Percentiles rank a stretch among this genome's conserved stretches.
Evolutionary conservation across 1,140 invertebrate genomes (phyloP).

Genomic region (Nixonia krombeini): DNA sequence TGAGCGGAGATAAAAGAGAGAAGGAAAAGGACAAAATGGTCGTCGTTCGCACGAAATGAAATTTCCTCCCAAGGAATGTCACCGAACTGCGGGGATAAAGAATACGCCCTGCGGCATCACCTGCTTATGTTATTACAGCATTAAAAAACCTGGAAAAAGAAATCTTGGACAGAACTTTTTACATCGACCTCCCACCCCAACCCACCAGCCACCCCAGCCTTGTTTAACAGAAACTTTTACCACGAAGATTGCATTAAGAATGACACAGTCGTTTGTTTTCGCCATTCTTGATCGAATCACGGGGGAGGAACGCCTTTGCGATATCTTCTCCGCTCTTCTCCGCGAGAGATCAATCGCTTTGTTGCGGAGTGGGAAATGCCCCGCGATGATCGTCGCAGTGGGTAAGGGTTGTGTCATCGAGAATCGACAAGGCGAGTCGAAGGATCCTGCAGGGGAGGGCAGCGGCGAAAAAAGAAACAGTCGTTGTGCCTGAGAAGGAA

Average conservation of each 20-base stretch:
- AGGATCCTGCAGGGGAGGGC: neutral
- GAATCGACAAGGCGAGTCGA: slow-evolving; percentile 6
- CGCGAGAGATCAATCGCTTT: too few species aligned
- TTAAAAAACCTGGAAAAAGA: neutral
- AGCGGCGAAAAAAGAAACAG: slow-evolving; percentile 3
- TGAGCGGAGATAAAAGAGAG: slow-evolving; percentile 12
- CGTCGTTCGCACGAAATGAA: slow-evolving; percentile 11
- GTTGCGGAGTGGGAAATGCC: too few species aligned
- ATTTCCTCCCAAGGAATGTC: slow-evolving; percentile 10
- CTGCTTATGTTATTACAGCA: slow-evolving; percentile 8
- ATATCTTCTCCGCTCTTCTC: too few species aligned
- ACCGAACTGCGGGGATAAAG: slow-evolving; percentile 10
- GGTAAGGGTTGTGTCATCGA: slow-evolving; percentile 6
- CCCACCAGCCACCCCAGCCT: too few species aligned
- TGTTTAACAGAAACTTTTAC: too few species aligned
- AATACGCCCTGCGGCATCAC: slow-evolving; percentile 4
- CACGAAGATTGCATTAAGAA: too few species aligned
- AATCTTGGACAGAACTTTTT: neutral
- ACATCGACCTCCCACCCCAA: too few species aligned
- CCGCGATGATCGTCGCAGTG: neutral
- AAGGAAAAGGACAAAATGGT: slow-evolving; percentile 5
- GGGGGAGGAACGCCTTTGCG: too few species aligned
- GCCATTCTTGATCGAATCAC: too few species aligned
- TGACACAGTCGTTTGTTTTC: too few species aligned
- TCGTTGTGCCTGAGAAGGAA: slow-evolving; percentile 5